A percentile compares a stretch with the other conserved stretches of the same genome.
These are phyloP conservation scores for Apamea epomidion DNA, from an alignment of 2,888 invertebrate genomes.

Conservation along the genomic window DNA sequence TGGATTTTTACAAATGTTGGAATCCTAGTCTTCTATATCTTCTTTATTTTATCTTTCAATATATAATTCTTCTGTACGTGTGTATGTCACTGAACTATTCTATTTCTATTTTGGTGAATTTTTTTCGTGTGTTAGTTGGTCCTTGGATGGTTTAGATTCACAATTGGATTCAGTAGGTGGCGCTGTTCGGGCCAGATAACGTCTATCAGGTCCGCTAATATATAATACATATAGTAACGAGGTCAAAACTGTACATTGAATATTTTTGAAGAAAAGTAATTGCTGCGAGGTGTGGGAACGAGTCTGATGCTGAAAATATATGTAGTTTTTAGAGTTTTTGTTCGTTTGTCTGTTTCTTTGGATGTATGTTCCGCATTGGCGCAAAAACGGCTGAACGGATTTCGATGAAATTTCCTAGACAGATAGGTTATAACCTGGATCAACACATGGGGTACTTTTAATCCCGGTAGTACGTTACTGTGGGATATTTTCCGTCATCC, in stretches of 20 bases:
- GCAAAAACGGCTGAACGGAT: neutral
- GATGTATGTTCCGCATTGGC: neutral
- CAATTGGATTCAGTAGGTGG: neutral
- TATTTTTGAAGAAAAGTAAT: neutral
- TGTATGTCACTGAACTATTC: neutral
- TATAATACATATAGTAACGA: neutral
- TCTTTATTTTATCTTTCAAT: neutral
- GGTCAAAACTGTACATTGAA: neutral
- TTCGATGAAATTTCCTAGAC: neutral
- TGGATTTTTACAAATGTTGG: constrained; percentile 52
- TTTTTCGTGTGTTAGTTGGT: neutral
- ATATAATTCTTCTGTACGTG: neutral
- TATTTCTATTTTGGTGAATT: neutral
- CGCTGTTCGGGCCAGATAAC: neutral
- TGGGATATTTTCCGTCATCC: neutral
- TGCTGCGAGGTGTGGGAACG: neutral
- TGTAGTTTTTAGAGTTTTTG: neutral
- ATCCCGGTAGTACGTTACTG: neutral
- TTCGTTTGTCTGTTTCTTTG: neutral
- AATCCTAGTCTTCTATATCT: neutral
- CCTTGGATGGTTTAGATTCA: neutral
- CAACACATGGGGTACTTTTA: neutral
- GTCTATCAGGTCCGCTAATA: neutral
- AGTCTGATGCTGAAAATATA: neutral
- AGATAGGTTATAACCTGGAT: too few species aligned